phyloP scores from a whole-genome alignment of 1,140 invertebrate species.

The Pristionchus pacificus region DNA sequence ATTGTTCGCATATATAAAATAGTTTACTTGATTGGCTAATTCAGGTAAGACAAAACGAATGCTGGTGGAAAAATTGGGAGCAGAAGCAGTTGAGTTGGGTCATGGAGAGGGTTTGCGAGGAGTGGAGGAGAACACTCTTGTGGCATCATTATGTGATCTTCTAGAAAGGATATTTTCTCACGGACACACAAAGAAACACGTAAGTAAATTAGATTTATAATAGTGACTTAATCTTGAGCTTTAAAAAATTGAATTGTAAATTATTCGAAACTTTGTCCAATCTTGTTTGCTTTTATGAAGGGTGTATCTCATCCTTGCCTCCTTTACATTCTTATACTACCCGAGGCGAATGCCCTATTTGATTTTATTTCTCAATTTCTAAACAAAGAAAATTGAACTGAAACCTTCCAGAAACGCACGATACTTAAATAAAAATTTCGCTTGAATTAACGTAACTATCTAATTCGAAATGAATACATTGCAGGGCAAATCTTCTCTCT shows the following conservation, averaged over 20 bases:
- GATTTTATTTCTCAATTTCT: no score
- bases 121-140: slow-evolving; percentile 93
- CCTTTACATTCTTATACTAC: no score
- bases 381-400: no score
- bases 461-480: no score
- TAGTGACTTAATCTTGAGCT: neutral
- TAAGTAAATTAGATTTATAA: slow-evolving; percentile 42
- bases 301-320: no score
- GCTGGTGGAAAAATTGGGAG: slow-evolving; percentile 94
- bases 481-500: slow-evolving; percentile 55
- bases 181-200: slow-evolving; percentile 86
- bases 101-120: slow-evolving; percentile 65
- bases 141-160: slow-evolving; percentile 92
- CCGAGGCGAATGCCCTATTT: no score
- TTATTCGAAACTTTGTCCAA: no score
- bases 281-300: no score
- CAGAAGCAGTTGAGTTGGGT: slow-evolving; percentile 80
- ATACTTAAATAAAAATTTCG: no score
- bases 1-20: slow-evolving; percentile 62
- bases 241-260: neutral
- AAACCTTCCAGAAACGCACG: no score
- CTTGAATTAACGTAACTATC: no score
- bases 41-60: slow-evolving; percentile 78
- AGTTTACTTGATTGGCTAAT: slow-evolving; percentile 3
- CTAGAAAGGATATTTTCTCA: slow-evolving; percentile 96